Percentiles rank a stretch among this genome's conserved stretches.
Evolutionary conservation across 1,140 invertebrate genomes (phyloP).

Genomic region (Schlechtendalia chinensis): DNA sequence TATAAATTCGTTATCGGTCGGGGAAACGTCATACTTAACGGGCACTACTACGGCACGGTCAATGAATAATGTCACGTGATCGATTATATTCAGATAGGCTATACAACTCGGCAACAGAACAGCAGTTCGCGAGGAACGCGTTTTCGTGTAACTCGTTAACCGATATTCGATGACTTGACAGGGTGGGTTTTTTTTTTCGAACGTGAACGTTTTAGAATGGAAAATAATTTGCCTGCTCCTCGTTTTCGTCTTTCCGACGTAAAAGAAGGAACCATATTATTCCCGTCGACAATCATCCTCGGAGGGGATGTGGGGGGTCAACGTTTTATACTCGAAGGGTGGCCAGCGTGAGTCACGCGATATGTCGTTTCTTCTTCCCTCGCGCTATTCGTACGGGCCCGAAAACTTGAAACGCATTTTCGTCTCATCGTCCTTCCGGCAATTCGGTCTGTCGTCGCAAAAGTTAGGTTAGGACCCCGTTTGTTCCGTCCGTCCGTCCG

Average conservation of each 20-base stretch:
- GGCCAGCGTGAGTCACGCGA: constrained; percentile 30
- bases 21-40: no score
- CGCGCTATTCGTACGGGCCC: not conserved
- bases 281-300: constrained; percentile 13
- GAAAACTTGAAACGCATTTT: not conserved
- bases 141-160: no score
- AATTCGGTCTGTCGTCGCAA: not conserved
- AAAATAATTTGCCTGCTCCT: not conserved
- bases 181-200: no score
- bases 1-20: not conserved
- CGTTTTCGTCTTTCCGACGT: constrained; percentile 9
- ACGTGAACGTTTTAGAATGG: no score
- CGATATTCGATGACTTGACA: no score
- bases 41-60: no score
- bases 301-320: not conserved
- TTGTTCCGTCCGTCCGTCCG: not conserved
- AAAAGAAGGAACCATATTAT: constrained; percentile 16
- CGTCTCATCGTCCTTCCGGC: no score
- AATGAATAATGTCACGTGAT: no score
- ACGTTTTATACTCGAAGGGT: constrained; percentile 23
- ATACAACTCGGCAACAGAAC: not conserved
- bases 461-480: no score
- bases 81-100: not conserved
- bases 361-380: constrained; percentile 21
- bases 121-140: no score